These are phyloP conservation scores for Platycheirus albimanus DNA, from an alignment of 2,888 invertebrate genomes.

Conservation along the genomic window DNA sequence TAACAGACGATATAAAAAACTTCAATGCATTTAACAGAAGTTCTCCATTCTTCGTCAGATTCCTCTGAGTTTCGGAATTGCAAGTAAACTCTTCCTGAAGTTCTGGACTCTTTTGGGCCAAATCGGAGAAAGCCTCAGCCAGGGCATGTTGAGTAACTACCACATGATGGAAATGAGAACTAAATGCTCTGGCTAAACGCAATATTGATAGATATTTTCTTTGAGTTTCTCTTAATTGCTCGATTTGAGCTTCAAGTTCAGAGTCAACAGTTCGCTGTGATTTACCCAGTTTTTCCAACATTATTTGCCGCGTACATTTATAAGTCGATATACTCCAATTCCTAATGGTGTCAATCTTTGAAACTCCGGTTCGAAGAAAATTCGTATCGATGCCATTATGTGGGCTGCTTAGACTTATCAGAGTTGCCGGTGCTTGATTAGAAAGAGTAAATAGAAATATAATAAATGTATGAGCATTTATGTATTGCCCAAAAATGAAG, in stretches of 20 bases:
- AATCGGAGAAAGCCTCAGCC: conserved; percentile 96
- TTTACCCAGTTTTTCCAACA: conserved; percentile 98
- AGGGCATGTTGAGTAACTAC: conserved; percentile 94
- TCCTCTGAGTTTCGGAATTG: conserved; percentile 97
- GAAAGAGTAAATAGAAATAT: too few species aligned
- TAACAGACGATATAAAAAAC: conserved; percentile 97
- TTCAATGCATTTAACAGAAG: conserved; percentile 95
- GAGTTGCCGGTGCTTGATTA: conserved; percentile 83
- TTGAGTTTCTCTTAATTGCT: conserved; percentile 95
- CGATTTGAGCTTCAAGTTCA: conserved; percentile 97
- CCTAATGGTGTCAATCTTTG: conserved; percentile 95
- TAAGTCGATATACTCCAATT: conserved; percentile 99
- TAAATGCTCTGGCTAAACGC: conserved; percentile 92
- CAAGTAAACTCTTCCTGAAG: conserved; percentile 96
- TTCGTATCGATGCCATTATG: conserved; percentile 78
- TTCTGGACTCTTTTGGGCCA: conserved; percentile 98
- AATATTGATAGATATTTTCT: conserved; percentile 94
- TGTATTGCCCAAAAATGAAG: background rate
- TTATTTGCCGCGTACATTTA: conserved; percentile 98
- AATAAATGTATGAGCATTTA: background rate
- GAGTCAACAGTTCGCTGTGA: conserved; percentile 94
- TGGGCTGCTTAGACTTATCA: conserved; percentile 83
- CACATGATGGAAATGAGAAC: conserved; percentile 94
- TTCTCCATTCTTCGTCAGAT: conserved; percentile 96
- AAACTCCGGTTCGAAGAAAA: conserved; percentile 83